Evolutionary conservation across 2,113 vertebrate species (phyloP).

Genomic region (Nymphicus hollandicus): DNA sequence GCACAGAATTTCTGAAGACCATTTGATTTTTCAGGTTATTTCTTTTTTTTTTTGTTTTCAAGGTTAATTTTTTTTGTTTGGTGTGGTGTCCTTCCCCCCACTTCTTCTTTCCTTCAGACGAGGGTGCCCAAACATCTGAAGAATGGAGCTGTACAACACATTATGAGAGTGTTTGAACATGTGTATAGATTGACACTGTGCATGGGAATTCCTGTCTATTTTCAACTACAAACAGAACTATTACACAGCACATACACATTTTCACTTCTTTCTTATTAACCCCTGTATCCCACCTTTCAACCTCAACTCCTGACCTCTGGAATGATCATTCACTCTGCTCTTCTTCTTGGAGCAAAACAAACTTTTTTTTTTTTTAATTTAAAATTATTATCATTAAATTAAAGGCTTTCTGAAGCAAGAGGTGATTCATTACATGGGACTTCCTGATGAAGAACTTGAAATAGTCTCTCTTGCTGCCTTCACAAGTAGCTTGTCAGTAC

Average conservation of each 20-base stretch:
- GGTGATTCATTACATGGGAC: not conserved
- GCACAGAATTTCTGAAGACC: not conserved
- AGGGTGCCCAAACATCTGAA: not conserved
- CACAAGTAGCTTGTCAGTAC: not conserved
- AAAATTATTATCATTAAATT: not conserved
- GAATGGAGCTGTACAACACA: not conserved
- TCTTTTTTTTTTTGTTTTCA: not conserved
- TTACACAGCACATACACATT: not conserved
- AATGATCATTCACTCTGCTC: accelerated
- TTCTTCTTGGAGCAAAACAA: not conserved
- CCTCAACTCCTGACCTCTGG: not conserved
- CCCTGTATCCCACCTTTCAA: not conserved
- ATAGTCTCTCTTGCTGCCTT: not conserved
- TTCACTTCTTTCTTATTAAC: not conserved
- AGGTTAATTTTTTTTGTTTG: not conserved
- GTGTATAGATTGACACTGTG: no score
- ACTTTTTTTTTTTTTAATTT: not conserved
- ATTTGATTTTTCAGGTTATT: not conserved
- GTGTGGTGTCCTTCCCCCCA: not conserved
- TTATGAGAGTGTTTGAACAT: accelerated
- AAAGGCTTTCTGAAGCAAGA: not conserved
- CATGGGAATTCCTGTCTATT: not conserved
- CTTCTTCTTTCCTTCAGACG: not conserved
- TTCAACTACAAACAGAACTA: not conserved
- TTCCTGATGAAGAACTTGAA: not conserved